phyloP scores from a whole-genome alignment of 2,113 vertebrate species.

The Dendropsophus ebraccatus region DNA sequence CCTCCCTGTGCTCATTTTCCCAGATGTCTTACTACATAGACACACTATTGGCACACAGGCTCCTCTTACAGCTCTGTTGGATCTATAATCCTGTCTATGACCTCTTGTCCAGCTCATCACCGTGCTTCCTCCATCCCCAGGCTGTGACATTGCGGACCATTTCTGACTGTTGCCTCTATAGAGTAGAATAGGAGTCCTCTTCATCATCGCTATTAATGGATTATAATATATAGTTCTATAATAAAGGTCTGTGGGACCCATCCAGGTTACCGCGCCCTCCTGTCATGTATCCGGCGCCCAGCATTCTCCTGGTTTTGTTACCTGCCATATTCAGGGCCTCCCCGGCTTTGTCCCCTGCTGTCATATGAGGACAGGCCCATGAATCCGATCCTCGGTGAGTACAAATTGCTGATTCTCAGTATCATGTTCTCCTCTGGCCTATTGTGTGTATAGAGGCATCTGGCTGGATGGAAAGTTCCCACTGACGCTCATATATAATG shows the following conservation, averaged over 20 bases:
- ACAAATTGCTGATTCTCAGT: constrained; percentile 62
- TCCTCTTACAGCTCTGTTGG: too few species aligned
- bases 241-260: constrained; percentile 44
- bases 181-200: too few species aligned
- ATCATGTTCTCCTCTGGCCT: constrained; percentile 42
- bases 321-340: constrained; percentile 61
- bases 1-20: too few species aligned
- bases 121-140: too few species aligned
- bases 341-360: constrained; percentile 61
- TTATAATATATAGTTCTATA: too few species aligned
- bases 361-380: constrained; percentile 61
- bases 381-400: constrained; percentile 64
- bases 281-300: constrained; percentile 49
- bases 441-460: constrained; percentile 61
- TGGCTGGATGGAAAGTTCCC: constrained; percentile 51
- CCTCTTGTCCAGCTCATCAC: too few species aligned
- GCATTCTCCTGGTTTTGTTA: constrained; percentile 62
- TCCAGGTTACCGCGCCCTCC: constrained; percentile 59
- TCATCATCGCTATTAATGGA: too few species aligned
- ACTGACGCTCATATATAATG: constrained; percentile 44
- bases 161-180: too few species aligned
- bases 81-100: too few species aligned
- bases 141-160: too few species aligned
- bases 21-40: too few species aligned
- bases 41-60: too few species aligned